Conservation (phyloP, 2,797 vertebrate species). For the Trichosurus vulpecula region DNA sequence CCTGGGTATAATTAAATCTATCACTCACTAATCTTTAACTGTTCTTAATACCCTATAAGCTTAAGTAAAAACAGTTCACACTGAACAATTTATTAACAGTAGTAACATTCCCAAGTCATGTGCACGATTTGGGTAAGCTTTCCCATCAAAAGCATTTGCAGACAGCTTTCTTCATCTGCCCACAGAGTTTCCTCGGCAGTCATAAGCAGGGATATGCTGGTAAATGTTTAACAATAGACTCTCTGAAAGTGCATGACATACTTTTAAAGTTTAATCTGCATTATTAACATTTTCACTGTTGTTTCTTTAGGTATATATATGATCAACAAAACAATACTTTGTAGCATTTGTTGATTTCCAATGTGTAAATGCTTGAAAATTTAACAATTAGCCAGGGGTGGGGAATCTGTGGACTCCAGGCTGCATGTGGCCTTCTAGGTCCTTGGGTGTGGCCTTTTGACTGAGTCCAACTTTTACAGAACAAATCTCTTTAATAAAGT, state of each 20-base stretch:
- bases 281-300: background rate
- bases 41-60: constrained; percentile 25
- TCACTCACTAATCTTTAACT: constrained; percentile 25
- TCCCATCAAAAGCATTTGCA: background rate
- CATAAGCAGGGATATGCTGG: background rate
- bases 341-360: background rate
- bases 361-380: background rate
- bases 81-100: background rate
- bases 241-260: background rate
- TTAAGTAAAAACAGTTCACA: constrained; percentile 27
- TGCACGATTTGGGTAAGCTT: background rate
- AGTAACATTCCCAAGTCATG: background rate
- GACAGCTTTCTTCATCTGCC: background rate
- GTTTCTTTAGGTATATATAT: background rate
- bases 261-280: background rate
- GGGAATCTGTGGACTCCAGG: too few relatives aligned
- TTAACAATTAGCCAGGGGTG: background rate
- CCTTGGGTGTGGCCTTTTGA: too few relatives aligned
- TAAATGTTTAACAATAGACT: background rate
- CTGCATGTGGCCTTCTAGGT: too few relatives aligned
- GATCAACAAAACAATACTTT: background rate
- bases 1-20: background rate
- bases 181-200: background rate
- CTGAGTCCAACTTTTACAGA: too few relatives aligned
- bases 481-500: too few relatives aligned